Percentiles rank a stretch among this genome's conserved stretches.
phyloP scores from a whole-genome alignment of 2,113 vertebrate species.

The Scolopax mira region DNA sequence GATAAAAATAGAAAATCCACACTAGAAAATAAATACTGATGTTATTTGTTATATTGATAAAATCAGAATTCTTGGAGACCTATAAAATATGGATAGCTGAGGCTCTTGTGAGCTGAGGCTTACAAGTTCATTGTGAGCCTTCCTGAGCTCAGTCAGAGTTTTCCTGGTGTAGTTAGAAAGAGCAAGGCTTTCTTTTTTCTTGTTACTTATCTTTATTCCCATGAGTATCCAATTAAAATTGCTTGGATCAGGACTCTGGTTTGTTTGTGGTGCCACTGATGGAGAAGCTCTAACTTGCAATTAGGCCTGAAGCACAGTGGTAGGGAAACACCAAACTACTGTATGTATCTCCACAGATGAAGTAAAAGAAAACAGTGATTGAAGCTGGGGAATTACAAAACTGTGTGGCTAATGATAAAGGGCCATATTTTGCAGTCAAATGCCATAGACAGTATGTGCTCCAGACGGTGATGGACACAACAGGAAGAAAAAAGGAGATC shows the following conservation, averaged over 20 bases:
- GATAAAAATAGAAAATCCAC: neutral
- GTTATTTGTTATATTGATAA: neutral
- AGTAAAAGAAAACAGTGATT: neutral
- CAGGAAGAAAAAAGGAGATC: neutral
- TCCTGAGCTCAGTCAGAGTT: neutral
- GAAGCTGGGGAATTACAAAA: neutral
- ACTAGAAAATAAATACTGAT: neutral
- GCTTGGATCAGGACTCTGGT: neutral
- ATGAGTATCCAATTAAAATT: neutral
- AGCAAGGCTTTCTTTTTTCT: neutral
- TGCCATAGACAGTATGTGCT: neutral
- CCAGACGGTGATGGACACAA: neutral
- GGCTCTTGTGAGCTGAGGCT: neutral
- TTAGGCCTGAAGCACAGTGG: neutral
- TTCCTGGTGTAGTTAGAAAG: neutral
- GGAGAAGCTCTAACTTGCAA: neutral
- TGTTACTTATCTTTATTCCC: neutral
- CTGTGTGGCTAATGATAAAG: neutral
- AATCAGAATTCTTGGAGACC: neutral
- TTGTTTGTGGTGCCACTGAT: neutral
- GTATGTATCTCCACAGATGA: neutral
- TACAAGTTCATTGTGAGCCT: neutral
- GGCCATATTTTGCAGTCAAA: neutral
- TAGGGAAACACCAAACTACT: neutral
- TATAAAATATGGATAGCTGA: neutral